Evolutionary conservation across 2,113 vertebrate species (phyloP).

Genomic region (Hirundichthys speculiger): DNA sequence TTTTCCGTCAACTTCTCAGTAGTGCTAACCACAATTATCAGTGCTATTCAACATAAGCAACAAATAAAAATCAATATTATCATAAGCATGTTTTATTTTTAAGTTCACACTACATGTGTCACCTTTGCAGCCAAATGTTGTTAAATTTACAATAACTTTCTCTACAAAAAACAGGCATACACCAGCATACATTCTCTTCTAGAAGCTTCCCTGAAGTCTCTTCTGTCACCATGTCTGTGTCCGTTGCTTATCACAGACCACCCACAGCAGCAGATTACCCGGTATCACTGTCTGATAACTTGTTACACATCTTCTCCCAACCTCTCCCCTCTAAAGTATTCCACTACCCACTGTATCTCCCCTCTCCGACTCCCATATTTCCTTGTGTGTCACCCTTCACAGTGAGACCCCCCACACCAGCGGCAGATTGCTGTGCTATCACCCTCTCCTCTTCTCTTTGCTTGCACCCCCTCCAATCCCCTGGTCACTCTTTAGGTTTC

Average conservation of each 20-base stretch:
- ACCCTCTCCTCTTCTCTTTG: slow-evolving; percentile 44
- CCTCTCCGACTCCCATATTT: slow-evolving; percentile 7
- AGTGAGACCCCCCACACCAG: slow-evolving; percentile 67
- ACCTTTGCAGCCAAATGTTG: not conserved
- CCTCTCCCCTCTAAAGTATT: slow-evolving; percentile 43
- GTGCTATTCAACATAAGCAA: not conserved
- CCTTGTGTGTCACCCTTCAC: slow-evolving; percentile 23
- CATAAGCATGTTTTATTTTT: too few relatives aligned
- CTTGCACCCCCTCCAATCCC: slow-evolving; percentile 75
- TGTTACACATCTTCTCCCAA: slow-evolving; percentile 40
- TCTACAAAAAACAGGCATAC: too few relatives aligned
- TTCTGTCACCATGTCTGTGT: slow-evolving; percentile 11
- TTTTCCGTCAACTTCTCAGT: not conserved
- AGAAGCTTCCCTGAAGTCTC: too few relatives aligned
- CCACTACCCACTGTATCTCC: slow-evolving; percentile 5
- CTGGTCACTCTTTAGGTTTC: slow-evolving; percentile 82
- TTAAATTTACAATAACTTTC: too few relatives aligned
- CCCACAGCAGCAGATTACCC: slow-evolving; percentile 51
- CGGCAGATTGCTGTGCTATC: slow-evolving; percentile 74
- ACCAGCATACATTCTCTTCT: too few relatives aligned
- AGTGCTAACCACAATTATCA: not conserved
- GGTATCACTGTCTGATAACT: slow-evolving; percentile 54
- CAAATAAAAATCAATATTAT: not conserved
- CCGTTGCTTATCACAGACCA: slow-evolving; percentile 47
- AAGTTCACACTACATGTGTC: not conserved